Evolutionary conservation across 2,113 vertebrate genomes (phyloP).

Genomic region (Hippolais icterina): DNA sequence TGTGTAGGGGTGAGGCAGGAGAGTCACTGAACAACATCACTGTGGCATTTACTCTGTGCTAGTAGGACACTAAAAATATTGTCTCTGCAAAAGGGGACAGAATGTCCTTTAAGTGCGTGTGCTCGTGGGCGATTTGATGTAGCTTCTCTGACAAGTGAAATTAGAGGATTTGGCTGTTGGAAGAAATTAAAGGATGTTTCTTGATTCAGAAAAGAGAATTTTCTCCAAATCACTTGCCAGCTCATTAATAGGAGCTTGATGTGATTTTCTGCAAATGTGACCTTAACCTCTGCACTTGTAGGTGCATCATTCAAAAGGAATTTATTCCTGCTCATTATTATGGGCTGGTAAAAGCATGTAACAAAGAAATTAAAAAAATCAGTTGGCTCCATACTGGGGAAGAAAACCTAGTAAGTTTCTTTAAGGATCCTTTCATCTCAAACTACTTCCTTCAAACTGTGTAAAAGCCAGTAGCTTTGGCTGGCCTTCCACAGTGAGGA

Average conservation of each 20-base stretch:
- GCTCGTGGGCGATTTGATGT: slow-evolving; percentile 51
- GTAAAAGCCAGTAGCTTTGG: not conserved
- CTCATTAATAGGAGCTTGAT: slow-evolving; percentile 6
- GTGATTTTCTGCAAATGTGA: slow-evolving; percentile 13
- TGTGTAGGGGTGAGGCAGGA: slow-evolving; percentile 34
- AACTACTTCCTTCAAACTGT: not conserved
- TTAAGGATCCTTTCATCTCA: not conserved
- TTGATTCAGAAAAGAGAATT: slow-evolving; percentile 47
- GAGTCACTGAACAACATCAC: slow-evolving; percentile 44
- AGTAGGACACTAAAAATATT: slow-evolving; percentile 67
- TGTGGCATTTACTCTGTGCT: slow-evolving; percentile 52
- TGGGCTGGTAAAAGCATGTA: not conserved
- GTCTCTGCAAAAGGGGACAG: slow-evolving; percentile 61
- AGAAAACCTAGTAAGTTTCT: not conserved
- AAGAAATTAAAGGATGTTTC: slow-evolving; percentile 49
- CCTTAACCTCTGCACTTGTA: not conserved
- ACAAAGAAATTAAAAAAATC: not conserved
- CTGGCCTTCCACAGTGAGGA: not conserved
- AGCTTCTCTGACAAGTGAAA: slow-evolving; percentile 67
- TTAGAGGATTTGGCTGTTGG: slow-evolving; percentile 35
- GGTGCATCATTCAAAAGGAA: not conserved
- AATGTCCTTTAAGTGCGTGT: slow-evolving; percentile 60
- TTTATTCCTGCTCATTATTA: not conserved
- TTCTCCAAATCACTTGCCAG: slow-evolving; percentile 41
- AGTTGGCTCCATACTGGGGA: not conserved